Base-by-base conservation (phyloP, 2,888 invertebrate species). In the Adela reaumurella region DNA sequence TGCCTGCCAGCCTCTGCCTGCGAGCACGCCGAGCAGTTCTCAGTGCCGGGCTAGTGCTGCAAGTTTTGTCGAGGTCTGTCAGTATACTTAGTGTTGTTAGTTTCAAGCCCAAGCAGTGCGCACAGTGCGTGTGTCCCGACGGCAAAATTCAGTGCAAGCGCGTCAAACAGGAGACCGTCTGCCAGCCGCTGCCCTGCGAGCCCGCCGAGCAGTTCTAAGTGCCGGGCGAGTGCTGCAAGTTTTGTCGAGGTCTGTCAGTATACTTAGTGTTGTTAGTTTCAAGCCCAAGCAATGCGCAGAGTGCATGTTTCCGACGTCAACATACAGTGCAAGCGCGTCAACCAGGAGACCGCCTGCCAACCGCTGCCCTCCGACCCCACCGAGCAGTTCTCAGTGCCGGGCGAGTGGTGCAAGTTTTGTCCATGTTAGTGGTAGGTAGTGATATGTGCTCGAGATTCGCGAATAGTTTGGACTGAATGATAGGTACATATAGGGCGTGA, bases 221-320 rank as follows among this genome's bases (percentile, higher is more conserved):
- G 53, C 87, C 89, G 46, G 92, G 89, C 51, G 89, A 92, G 69
- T 94, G 94, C 78, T 94, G 94, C 82, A 90, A 90, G 68, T 90
- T 91, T 66, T 94, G 94, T 70, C 89, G 89, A 77, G 93, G 93
- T 91, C n/a, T n/a, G n/a, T n/a, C n/a, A n/a, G n/a, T n/a, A n/a
- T n/a, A n/a, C n/a, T n/a, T n/a, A n/a, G n/a, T n/a, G n/a, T n/a
- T n/a, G n/a, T n/a, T n/a, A n/a, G 73, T 35, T 82, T 83, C 58
- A 86, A 85, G 59, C 84, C 88, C 49, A 85, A 85, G 62, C 88
- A 88, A 64, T 94, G 93, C 72, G 83, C 88, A 47, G 88, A 88
- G 62, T 94, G 94, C 72, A 84, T 87, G 58, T 94, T 94, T 70
- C 82, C 62, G 89, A 93, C 68, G 93, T 92, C 46, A 85, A 82